A percentile compares a stretch with the other conserved stretches of the same genome.
phyloP scores from a whole-genome alignment of 2,113 vertebrate species.

The Phalacrocorax carbo region DNA sequence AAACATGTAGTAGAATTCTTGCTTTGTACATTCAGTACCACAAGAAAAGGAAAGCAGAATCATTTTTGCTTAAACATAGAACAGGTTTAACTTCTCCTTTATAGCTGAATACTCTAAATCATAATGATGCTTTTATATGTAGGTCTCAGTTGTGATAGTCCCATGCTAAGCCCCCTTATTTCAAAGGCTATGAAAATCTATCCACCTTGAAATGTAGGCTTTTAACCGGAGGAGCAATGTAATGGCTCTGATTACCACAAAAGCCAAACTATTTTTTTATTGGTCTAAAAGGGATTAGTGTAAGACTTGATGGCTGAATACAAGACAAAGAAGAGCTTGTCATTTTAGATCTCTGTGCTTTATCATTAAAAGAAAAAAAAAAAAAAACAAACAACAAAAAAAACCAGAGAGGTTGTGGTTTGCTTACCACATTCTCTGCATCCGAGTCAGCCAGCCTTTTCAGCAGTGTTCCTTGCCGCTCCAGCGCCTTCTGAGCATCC shows the following conservation, averaged over 20 bases:
- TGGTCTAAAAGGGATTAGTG: not conserved
- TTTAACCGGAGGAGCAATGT: not conserved
- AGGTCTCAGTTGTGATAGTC: not conserved
- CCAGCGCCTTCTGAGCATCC: conserved; percentile 77
- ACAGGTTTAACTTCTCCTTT: not conserved
- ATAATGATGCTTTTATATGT: not conserved
- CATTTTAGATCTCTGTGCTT: not conserved
- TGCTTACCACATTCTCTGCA: conserved; percentile 83
- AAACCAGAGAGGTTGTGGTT: not conserved
- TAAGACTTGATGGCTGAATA: not conserved
- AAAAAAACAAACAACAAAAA: not conserved
- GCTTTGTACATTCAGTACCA: not conserved
- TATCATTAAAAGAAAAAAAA: not conserved
- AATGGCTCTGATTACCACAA: not conserved
- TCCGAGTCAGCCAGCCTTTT: conserved; percentile 82
- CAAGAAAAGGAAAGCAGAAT: not conserved
- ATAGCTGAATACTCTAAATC: not conserved
- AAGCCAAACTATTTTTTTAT: not conserved
- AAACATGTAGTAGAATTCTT: not conserved
- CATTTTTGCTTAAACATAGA: not conserved
- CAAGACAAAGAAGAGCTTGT: not conserved
- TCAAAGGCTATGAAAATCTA: not conserved
- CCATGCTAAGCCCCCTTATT: not conserved
- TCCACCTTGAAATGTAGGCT: not conserved
- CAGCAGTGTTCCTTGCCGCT: conserved; percentile 79